Evolutionary conservation across 2,797 vertebrate species (phyloP).

Genomic region (Phataginus tetradactyla): DNA sequence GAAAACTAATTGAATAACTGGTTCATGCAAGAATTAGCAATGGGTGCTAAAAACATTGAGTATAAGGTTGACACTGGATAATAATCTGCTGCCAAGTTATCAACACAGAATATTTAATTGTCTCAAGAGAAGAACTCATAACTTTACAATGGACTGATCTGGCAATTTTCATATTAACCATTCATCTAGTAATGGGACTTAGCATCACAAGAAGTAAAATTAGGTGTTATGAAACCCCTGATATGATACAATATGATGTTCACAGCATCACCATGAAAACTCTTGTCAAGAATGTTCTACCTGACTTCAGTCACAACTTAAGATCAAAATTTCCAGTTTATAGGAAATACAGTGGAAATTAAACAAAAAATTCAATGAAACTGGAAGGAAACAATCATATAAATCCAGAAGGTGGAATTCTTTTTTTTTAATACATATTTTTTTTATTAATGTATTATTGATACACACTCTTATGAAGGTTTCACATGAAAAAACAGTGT

Average conservation of each 20-base stretch:
- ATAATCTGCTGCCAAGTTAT: background rate
- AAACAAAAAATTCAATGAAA: background rate
- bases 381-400: background rate
- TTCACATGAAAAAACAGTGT: no score
- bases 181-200: background rate
- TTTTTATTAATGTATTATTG: no score
- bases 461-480: no score
- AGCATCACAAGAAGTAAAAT: background rate
- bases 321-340: background rate
- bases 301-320: background rate
- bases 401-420: background rate
- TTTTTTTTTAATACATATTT: background rate
- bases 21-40: background rate
- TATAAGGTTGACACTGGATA: background rate
- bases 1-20: background rate
- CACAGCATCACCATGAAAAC: background rate
- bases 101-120: background rate
- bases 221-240: background rate
- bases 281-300: background rate
- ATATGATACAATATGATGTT: background rate
- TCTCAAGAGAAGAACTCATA: background rate
- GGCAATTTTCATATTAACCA: background rate
- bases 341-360: background rate
- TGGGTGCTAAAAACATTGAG: background rate
- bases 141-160: background rate